These are phyloP conservation scores for Meloidogyne exigua DNA, from an alignment of 1,140 invertebrate genomes.

Conservation along the genomic window DNA sequence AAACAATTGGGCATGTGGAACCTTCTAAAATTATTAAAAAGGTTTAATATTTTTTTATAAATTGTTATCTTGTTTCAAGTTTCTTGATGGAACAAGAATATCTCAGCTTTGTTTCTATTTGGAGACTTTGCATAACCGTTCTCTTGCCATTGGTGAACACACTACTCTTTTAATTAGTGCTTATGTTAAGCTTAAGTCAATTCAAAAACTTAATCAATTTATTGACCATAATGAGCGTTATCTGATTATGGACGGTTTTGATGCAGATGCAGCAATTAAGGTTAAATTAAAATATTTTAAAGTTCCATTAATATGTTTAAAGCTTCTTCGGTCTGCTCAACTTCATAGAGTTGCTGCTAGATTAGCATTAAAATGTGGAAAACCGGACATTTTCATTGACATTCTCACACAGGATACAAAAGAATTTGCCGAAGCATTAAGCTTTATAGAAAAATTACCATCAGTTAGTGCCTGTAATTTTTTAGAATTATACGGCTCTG, in stretches of 20 bases:
- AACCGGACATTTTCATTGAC: conserved; percentile 39
- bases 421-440: conserved; percentile 44
- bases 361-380: conserved; percentile 36
- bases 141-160: conserved; percentile 51
- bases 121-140: conserved; percentile 49
- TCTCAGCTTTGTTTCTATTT: conserved; percentile 54
- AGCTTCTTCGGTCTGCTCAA: conserved; percentile 48
- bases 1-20: conserved; percentile 59
- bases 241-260: conserved; percentile 26
- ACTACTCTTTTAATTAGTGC: conserved; percentile 53
- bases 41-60: conserved; percentile 33
- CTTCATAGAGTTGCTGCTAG: conserved; percentile 42
- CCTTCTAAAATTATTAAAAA: conserved; percentile 61
- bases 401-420: conserved; percentile 51
- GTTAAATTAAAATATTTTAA: conserved; percentile 32
- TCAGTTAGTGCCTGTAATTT: conserved; percentile 21
- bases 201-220: conserved; percentile 49
- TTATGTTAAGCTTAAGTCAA: conserved; percentile 50
- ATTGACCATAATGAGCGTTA: conserved; percentile 38
- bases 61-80: conserved; percentile 37
- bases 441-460: conserved; percentile 40
- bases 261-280: conserved; percentile 50
- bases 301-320: conserved; percentile 21
- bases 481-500: conserved; percentile 44
- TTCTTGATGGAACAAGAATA: conserved; percentile 53